Conservation (phyloP, 2,888 invertebrate species). For the Xylophagus ater region DNA sequence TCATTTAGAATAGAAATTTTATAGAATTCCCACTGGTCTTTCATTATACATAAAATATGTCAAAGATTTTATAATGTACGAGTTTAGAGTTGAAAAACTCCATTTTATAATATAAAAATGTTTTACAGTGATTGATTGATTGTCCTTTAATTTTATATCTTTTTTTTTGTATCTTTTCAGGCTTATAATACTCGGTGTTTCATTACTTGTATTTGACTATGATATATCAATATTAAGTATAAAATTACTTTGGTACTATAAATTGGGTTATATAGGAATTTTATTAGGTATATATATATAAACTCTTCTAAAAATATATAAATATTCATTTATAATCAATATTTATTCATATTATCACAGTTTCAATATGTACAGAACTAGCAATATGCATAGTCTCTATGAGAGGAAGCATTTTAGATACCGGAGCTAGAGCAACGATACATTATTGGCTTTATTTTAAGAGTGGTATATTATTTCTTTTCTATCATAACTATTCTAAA, state of each 20-base stretch:
- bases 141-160: not conserved
- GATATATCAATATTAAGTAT: slow-evolving; percentile 34
- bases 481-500: slow-evolving; percentile 2
- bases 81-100: no score
- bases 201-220: slow-evolving; percentile 34
- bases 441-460: slow-evolving; percentile 69
- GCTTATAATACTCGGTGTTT: slow-evolving; percentile 34
- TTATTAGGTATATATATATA: slow-evolving; percentile 30
- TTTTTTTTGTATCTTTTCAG: slow-evolving; percentile 23
- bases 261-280: slow-evolving; percentile 37
- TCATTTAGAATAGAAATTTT: no score
- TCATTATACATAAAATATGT: no score
- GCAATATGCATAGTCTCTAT: slow-evolving; percentile 63
- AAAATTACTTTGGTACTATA: slow-evolving; percentile 38
- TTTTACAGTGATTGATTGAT: no score
- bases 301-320: not conserved
- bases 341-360: slow-evolving; percentile 24
- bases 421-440: slow-evolving; percentile 60
- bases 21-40: no score
- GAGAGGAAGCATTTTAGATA: slow-evolving; percentile 68
- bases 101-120: no score
- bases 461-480: slow-evolving; percentile 47
- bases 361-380: slow-evolving; percentile 54
- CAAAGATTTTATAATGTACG: no score
- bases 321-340: not conserved